Evolutionary conservation across 2,797 vertebrate species (phyloP).

Genomic region (Clarias pachynema): DNA sequence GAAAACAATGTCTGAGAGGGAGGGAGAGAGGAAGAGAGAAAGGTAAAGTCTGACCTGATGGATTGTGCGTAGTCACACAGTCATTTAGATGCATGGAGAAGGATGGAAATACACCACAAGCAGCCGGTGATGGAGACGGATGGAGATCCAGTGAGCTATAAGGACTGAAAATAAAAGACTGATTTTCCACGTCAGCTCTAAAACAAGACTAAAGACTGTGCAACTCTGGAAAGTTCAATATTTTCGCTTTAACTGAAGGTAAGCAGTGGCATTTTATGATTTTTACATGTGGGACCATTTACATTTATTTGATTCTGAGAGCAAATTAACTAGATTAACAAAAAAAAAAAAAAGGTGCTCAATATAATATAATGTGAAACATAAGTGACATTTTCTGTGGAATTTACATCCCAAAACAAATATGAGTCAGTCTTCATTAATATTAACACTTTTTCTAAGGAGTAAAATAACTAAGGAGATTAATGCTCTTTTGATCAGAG

Average conservation of each 20-base stretch:
- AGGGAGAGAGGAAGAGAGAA: background rate
- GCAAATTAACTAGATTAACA: background rate
- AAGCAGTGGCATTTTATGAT: background rate
- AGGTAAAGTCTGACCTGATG: background rate
- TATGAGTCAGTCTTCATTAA: background rate
- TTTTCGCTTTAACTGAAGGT: conserved; percentile 9
- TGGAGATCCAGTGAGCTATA: background rate
- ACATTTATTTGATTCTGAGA: background rate
- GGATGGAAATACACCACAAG: conserved; percentile 9
- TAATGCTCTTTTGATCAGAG: background rate
- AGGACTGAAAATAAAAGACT: background rate
- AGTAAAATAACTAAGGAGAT: background rate
- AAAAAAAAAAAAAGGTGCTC: no score
- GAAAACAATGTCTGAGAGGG: background rate
- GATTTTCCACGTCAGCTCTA: background rate
- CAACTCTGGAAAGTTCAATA: background rate
- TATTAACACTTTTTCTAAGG: background rate
- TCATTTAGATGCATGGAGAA: background rate
- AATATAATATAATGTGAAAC: background rate
- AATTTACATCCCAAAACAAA: background rate
- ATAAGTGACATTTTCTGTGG: background rate
- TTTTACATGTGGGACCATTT: background rate
- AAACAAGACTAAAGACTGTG: background rate
- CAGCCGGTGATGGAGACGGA: background rate
- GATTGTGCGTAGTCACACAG: background rate